These are phyloP conservation scores for Aegotheles bennettii DNA, from an alignment of 2,113 vertebrate genomes.

Conservation along the genomic window DNA sequence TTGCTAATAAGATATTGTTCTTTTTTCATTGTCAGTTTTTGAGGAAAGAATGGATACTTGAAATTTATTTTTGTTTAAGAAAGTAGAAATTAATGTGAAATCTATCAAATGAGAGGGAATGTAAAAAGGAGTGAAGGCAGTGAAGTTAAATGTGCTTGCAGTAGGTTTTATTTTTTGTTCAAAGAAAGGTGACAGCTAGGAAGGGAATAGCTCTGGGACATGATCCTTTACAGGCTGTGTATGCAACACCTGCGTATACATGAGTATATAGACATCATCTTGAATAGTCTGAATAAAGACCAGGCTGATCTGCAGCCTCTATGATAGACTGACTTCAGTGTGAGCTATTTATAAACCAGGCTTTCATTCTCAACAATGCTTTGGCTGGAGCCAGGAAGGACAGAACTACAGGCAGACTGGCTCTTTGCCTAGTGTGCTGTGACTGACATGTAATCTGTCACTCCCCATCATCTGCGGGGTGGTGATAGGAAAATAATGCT, in stretches of 20 bases:
- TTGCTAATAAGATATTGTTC: slow-evolving; percentile 36
- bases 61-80: neutral
- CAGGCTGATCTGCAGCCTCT: slow-evolving; percentile 37
- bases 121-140: neutral
- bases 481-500: slow-evolving; percentile 68
- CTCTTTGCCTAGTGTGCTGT: slow-evolving; percentile 45
- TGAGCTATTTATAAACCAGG: slow-evolving; percentile 46
- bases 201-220: slow-evolving; percentile 37
- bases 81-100: slow-evolving; percentile 1
- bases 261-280: slow-evolving; percentile 14
- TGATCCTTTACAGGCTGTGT: slow-evolving; percentile 26
- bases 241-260: slow-evolving; percentile 2
- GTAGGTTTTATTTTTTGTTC: slow-evolving; percentile 15
- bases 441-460: slow-evolving; percentile 62
- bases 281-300: slow-evolving; percentile 40
- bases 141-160: neutral
- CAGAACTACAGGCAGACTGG: slow-evolving; percentile 34
- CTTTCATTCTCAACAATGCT: slow-evolving; percentile 47
- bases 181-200: slow-evolving; percentile 19
- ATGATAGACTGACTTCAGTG: slow-evolving; percentile 30
- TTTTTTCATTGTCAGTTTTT: slow-evolving; percentile 1
- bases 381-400: slow-evolving; percentile 43
- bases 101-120: neutral
- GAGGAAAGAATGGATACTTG: neutral
- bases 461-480: slow-evolving; percentile 60